phyloP scores from a whole-genome alignment of 2,113 vertebrate species.

The Pseudopipra pipra region DNA sequence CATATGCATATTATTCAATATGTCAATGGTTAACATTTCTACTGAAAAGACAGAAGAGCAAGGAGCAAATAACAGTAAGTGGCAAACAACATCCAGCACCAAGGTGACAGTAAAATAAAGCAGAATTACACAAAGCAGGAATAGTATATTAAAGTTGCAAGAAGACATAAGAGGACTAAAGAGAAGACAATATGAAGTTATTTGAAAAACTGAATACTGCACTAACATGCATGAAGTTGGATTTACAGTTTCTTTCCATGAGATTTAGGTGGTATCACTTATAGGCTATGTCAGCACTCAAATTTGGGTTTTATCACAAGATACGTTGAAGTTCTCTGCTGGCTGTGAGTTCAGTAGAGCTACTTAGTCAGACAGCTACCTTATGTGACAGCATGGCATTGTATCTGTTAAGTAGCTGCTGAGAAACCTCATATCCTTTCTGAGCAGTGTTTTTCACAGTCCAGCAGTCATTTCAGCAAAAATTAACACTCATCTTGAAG shows the following conservation, averaged over 20 bases:
- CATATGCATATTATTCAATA: background rate
- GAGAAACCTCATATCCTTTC: background rate
- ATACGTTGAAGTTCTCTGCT: background rate
- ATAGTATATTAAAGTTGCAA: background rate
- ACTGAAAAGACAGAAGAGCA: background rate
- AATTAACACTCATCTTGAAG: background rate
- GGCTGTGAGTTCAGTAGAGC: background rate
- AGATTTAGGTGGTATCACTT: background rate
- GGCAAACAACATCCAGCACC: background rate
- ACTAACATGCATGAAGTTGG: background rate
- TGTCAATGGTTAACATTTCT: background rate
- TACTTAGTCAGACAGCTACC: background rate
- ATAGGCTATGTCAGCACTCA: background rate
- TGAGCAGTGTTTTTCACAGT: background rate
- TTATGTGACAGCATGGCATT: background rate
- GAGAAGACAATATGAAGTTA: background rate
- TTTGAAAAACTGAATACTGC: background rate
- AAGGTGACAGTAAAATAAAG: background rate
- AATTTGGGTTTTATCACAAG: background rate
- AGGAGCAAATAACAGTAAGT: background rate
- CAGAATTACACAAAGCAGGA: background rate
- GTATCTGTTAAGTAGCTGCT: background rate
- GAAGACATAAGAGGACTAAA: background rate
- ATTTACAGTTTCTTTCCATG: background rate
- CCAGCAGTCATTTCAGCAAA: constrained; percentile 2